Conservation (phyloP, 2,797 vertebrate species). For the Pipistrellus pipistrellus region DNA sequence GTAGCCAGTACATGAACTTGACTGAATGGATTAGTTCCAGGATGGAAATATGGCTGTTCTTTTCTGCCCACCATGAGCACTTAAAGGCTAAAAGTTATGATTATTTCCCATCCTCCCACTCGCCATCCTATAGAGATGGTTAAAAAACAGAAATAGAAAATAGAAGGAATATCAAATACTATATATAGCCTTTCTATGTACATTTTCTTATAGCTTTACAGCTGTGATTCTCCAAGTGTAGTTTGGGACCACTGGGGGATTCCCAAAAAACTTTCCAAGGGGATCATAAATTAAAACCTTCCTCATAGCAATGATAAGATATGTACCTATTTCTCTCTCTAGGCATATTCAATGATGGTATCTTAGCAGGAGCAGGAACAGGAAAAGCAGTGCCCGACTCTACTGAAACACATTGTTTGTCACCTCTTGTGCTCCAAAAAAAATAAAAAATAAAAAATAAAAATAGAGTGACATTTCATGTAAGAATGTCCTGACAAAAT, state of each 20-base stretch:
- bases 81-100: neutral
- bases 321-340: neutral
- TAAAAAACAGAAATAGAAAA: neutral
- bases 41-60: neutral
- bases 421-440: neutral
- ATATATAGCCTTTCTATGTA: rapidly evolving
- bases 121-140: neutral
- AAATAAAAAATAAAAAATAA: too few species aligned
- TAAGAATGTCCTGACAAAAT: neutral
- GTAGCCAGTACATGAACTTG: neutral
- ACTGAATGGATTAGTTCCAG: neutral
- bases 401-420: neutral
- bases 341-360: rapidly evolving
- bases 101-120: neutral
- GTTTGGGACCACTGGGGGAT: rapidly evolving
- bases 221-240: neutral
- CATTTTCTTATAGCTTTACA: neutral
- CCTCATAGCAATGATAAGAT: neutral
- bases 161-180: neutral
- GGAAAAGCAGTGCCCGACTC: rapidly evolving
- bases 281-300: neutral
- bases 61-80: neutral
- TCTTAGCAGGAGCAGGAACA: rapidly evolving
- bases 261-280: too few species aligned
- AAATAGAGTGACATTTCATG: neutral